phyloP scores from a whole-genome alignment of 2,797 vertebrate species.

The Anguilla pacifica region DNA sequence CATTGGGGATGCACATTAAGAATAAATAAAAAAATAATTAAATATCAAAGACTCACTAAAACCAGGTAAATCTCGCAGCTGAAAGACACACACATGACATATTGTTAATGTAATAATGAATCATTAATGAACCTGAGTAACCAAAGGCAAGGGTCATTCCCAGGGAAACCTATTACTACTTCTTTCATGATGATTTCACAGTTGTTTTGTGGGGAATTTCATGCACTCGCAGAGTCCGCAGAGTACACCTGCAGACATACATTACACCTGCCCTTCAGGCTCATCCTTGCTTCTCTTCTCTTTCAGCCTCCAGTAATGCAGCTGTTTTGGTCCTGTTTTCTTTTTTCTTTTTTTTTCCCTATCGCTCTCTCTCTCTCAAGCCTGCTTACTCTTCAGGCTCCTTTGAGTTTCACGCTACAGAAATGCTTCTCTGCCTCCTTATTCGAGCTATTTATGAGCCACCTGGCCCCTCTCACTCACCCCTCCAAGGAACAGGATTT shows the following conservation, averaged over 20 bases:
- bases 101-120: not conserved
- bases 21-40: not conserved
- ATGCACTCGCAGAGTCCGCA: not conserved
- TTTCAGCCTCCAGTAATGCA: not conserved
- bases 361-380: not conserved
- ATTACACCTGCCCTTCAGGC: not conserved
- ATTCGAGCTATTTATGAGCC: not conserved
- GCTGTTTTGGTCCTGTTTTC: not conserved
- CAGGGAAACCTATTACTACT: not conserved
- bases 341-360: not conserved
- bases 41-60: not conserved
- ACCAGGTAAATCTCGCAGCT: not conserved
- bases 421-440: not conserved
- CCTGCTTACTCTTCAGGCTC: not conserved
- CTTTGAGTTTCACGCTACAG: not conserved
- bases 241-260: not conserved
- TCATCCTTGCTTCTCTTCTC: not conserved
- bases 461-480: not conserved
- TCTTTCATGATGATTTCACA: not conserved
- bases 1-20: not conserved
- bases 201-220: not conserved
- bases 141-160: not conserved
- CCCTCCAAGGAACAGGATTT: not conserved
- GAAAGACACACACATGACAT: not conserved
- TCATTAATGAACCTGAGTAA: not conserved